Evolutionary conservation across 2,113 vertebrate genomes (phyloP).

Genomic region (Sinocyclocheilus anophthalmus): DNA sequence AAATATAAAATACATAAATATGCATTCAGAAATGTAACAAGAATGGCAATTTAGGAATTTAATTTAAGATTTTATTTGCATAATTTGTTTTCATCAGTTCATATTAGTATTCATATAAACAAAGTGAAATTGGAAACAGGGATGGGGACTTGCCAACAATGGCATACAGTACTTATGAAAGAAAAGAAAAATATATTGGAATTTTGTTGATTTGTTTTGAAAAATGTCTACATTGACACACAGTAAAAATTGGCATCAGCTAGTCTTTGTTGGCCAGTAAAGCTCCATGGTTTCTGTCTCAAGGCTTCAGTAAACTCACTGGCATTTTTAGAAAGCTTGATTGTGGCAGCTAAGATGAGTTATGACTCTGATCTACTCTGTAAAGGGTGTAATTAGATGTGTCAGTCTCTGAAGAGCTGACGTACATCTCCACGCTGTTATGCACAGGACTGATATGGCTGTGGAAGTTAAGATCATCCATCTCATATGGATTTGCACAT

Average conservation of each 20-base stretch:
- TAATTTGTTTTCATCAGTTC: background rate
- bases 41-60: too few species aligned
- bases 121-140: background rate
- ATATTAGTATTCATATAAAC: too few species aligned
- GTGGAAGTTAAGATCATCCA: background rate
- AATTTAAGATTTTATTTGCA: too few species aligned
- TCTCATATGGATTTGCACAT: background rate
- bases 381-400: constrained; percentile 23
- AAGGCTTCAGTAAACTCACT: background rate
- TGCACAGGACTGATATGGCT: background rate
- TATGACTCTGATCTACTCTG: constrained; percentile 16
- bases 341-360: background rate
- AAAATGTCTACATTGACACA: too few species aligned
- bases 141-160: background rate
- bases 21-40: too few species aligned
- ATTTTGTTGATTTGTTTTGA: too few species aligned
- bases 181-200: too few species aligned
- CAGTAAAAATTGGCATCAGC: too few species aligned
- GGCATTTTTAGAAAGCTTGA: background rate
- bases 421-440: constrained; percentile 1
- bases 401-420: constrained; percentile 20
- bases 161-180: too few species aligned
- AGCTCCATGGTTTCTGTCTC: constrained; percentile 14
- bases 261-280: background rate
- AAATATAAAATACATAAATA: too few species aligned